phyloP scores from a whole-genome alignment of 1,140 invertebrate species.

The Helicoverpa armigera region DNA sequence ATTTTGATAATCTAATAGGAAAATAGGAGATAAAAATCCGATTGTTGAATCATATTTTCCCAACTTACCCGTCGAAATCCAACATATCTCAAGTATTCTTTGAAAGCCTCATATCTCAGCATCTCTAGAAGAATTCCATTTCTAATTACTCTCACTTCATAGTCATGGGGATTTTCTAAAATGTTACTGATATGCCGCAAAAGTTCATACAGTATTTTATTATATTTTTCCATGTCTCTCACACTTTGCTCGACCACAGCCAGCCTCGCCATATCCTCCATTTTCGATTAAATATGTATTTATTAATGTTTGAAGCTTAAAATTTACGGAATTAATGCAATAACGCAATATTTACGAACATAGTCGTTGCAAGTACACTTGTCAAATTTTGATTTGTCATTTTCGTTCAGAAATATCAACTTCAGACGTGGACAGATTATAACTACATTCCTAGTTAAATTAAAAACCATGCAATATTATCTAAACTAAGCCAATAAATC shows the following conservation, averaged over 20 bases:
- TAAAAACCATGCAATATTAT: neutral
- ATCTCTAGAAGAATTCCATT: slow-evolving; percentile 63
- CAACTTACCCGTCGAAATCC: slow-evolving; percentile 72
- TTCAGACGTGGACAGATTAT: neutral
- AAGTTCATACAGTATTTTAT: slow-evolving; percentile 71
- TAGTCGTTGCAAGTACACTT: slow-evolving; percentile 54
- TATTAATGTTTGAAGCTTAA: slow-evolving; percentile 46
- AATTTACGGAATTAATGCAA: slow-evolving; percentile 48
- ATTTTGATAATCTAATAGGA: too few species aligned
- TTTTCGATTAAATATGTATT: slow-evolving; percentile 57
- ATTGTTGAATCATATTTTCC: neutral
- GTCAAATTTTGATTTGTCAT: slow-evolving; percentile 73
- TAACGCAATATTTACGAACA: slow-evolving; percentile 46
- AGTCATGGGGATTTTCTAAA: slow-evolving; percentile 75
- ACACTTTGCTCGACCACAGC: slow-evolving; percentile 75
- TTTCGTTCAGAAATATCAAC: slow-evolving; percentile 54
- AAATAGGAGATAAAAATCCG: too few species aligned
- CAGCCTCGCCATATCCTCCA: slow-evolving; percentile 79
- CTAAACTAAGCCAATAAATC: too few species aligned
- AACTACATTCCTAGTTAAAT: neutral
- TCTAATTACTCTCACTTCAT: slow-evolving; percentile 64
- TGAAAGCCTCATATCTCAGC: slow-evolving; percentile 62
- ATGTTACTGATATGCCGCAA: slow-evolving; percentile 68
- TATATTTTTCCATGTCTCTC: slow-evolving; percentile 65
- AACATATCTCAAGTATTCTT: slow-evolving; percentile 76